phyloP scores from a whole-genome alignment of 2,113 vertebrate species.

The Amphiprion ocellaris region DNA sequence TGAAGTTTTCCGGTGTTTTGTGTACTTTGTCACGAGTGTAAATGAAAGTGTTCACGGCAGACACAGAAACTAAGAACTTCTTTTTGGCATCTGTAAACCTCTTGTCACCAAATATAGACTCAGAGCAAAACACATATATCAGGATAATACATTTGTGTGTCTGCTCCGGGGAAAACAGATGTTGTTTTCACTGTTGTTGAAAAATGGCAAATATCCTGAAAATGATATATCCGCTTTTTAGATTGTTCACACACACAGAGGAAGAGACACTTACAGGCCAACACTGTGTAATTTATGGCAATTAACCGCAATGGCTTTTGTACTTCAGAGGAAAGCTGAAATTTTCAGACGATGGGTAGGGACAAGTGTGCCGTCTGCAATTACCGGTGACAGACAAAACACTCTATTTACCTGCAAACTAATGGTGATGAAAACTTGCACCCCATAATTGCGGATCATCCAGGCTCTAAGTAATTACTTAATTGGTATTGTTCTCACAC shows the following conservation, averaged over 20 bases:
- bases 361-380: conserved; percentile 59
- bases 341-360: conserved; percentile 44
- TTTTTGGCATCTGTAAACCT: too few relatives aligned
- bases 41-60: background rate
- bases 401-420: conserved; percentile 74
- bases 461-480: conserved; percentile 74
- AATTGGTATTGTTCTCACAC: conserved; percentile 69
- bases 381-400: conserved; percentile 66
- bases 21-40: background rate
- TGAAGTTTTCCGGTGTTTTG: too few relatives aligned
- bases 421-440: conserved; percentile 68
- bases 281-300: conserved; percentile 47
- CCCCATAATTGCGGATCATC: conserved; percentile 69
- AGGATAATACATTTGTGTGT: background rate
- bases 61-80: too few relatives aligned
- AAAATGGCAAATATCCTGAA: conserved; percentile 12
- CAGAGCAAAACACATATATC: background rate
- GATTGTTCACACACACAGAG: background rate
- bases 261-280: background rate
- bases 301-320: conserved; percentile 48
- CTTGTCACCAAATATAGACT: background rate
- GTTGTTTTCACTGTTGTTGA: background rate
- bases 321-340: conserved; percentile 31
- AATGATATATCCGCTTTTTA: background rate
- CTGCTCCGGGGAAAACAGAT: background rate